Evolutionary conservation across 1,140 invertebrate species (phyloP), one percentile per base, ranked within the genome.

Genomic region (Trachymyrmex septentrionalis): DNA sequence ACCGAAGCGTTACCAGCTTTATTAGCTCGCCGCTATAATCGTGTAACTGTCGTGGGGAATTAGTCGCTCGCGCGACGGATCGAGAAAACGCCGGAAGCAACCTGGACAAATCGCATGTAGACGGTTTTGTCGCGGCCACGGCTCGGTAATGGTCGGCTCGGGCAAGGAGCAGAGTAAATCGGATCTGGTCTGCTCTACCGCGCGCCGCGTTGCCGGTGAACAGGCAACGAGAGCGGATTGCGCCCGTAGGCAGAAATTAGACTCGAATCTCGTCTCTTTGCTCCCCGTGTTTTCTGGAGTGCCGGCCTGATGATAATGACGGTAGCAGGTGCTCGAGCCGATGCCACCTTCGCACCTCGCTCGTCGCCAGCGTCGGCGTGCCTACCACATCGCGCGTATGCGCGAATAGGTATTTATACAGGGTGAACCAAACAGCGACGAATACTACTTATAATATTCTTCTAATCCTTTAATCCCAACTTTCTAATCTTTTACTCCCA

Each of bases 301-400:
- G 89, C 78, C 76, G 75, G 89, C 71, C 85, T 92, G 92, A 93
- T 93, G 92, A 93, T 93, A 93, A 93, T 93, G 93, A 93, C 91
- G 92, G 92, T 91, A 86, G 90, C 93, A 93, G 93, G 92, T 93
- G 93, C 93, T 89, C 91, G 91, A 91, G 89, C 86, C 88, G 90
- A 92, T 92, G 90, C 92, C 92, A 92, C 93, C 92, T 92, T 92
- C 92, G 92, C 91, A 90, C 85, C 90, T 88, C 81, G 81, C 85
- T 66, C 80, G 85, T 85, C 87, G 86, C 87, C 85, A 85, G 53
- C 63, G 69, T 76, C 50, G 61, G 48, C 82, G 38, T 73, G 80
- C 80, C 80, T 82, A 82, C 80, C 80, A 82, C 78, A 82, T 82
- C 38, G 80, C 78, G 77, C 77, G 86, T 81, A 82, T 86, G 87